Evolutionary conservation across 2,113 vertebrate species (phyloP).

Genomic region (Forbesichthys agassizii): DNA sequence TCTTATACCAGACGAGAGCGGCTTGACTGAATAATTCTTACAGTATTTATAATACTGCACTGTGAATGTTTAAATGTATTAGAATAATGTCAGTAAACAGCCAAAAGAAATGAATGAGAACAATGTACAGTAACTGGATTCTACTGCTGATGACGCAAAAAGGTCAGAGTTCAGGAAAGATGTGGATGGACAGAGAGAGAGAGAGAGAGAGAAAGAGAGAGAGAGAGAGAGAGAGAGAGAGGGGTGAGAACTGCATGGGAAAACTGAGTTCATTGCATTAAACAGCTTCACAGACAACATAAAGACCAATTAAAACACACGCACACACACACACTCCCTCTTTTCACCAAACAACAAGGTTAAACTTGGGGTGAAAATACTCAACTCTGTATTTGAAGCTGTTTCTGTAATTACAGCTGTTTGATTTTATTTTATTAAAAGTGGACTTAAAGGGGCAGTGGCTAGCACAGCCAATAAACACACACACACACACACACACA

Average conservation of each 20-base stretch:
- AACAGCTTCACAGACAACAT: slow-evolving; percentile 31
- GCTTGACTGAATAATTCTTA: too few species aligned
- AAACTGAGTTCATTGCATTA: slow-evolving; percentile 15
- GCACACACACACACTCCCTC: slow-evolving; percentile 11
- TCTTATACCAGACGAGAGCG: too few species aligned
- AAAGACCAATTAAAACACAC: slow-evolving; percentile 47
- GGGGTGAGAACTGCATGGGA: slow-evolving; percentile 17
- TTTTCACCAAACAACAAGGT: slow-evolving; percentile 32
- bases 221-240: slow-evolving; percentile 7
- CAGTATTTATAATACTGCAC: too few species aligned
- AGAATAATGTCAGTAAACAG: not conserved
- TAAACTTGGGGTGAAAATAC: slow-evolving; percentile 43
- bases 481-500: slow-evolving; percentile 8
- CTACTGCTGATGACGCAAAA: too few species aligned
- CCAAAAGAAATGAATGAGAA: not conserved
- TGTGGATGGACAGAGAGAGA: slow-evolving; percentile 3
- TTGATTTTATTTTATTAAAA: slow-evolving; percentile 32
- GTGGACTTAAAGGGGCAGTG: slow-evolving; percentile 36
- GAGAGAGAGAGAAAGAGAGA: slow-evolving; percentile 3
- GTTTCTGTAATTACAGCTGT: slow-evolving; percentile 49
- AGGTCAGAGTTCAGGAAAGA: too few species aligned
- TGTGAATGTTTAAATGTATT: too few species aligned
- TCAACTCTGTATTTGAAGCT: slow-evolving; percentile 26
- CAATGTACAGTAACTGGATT: not conserved
- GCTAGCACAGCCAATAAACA: slow-evolving; percentile 13